Evolutionary conservation across 1,140 invertebrate species (phyloP), one percentile per base, ranked within the genome.

Genomic region (Bombus impatiens): DNA sequence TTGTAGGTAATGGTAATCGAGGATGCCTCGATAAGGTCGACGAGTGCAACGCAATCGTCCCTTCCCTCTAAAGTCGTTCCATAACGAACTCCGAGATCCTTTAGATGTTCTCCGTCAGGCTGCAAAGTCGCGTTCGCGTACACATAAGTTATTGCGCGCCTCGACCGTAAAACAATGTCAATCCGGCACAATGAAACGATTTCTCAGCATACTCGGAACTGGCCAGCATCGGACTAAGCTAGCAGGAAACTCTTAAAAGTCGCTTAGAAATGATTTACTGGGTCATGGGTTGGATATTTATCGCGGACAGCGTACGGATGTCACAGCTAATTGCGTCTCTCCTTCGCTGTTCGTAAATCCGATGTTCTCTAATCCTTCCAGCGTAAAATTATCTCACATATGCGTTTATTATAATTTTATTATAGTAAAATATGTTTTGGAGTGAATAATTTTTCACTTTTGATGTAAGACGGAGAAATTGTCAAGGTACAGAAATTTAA

Each of bases 1-100:
- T 75, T 76, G 37, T 75, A 53, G 71, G 84, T 82, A 86, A 86
- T 86, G 79, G 84, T 86, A 86, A 86, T 86, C 79, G 84, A 76
- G 79, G 78, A 72, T 86, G 78, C 70, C 47, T 70, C 79, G 84
- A 86, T 86, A 86, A 86, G 79, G 84, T 75, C 78, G 84, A 82
- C 79, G 42, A 35, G 37, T 68, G 42, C 37, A 47, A 44, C 53
- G 67, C 67, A 77, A 72, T 57, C 75, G 75, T 81, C 67, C 40
- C 78, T 68, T 42, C 22, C 35, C 84, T 42, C 35, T 72, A 72
- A 81, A 62, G 47, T 68, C 53, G 78, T 67, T 86, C 59, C 44
- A 59, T 86, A 86, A 86, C 84, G 79, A 86, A 86, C 67, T 70
- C 84, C 62, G 44, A 53, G 77, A 79, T 68, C 84, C 71, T 76